These are phyloP conservation scores for Penaeus chinensis DNA, from an alignment of 1,140 invertebrate genomes.

Conservation along the genomic window DNA sequence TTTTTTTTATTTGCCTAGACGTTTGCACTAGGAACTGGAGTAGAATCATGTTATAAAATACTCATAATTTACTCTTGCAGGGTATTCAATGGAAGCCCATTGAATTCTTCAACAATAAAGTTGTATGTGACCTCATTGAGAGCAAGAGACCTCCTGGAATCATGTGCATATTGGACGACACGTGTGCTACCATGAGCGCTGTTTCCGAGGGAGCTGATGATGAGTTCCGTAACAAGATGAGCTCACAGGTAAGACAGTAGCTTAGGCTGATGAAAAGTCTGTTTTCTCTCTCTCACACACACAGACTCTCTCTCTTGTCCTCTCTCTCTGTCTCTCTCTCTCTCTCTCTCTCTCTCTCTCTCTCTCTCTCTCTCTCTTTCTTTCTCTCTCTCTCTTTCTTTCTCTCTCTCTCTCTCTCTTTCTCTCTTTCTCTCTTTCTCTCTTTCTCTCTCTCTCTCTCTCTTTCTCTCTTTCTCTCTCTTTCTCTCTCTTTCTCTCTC, in stretches of 20 bases:
- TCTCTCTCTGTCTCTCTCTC: not conserved
- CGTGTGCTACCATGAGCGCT: conserved; percentile 81
- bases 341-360: not conserved
- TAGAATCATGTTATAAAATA: not conserved
- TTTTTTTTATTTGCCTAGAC: too few relatives aligned
- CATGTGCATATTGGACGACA: conserved; percentile 79
- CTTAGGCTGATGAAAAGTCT: too few relatives aligned
- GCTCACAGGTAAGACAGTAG: conserved; percentile 26
- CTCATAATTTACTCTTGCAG: conserved; percentile 65
- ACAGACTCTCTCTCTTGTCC: not conserved
- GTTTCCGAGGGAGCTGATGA: conserved; percentile 77
- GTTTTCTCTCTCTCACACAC: too few relatives aligned
- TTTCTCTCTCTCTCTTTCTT: not conserved
- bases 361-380: not conserved
- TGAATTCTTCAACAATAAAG: conserved; percentile 82
- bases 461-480: too few relatives aligned
- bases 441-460: not conserved
- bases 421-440: not conserved
- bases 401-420: not conserved
- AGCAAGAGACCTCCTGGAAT: conserved; percentile 74
- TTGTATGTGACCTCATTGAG: conserved; percentile 79
- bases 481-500: too few relatives aligned
- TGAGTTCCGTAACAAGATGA: conserved; percentile 55
- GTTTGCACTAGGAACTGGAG: too few relatives aligned
- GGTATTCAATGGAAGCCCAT: conserved; percentile 81